phyloP scores from a whole-genome alignment of 2,888 invertebrate genomes.

The Ypsolopha sequella region DNA sequence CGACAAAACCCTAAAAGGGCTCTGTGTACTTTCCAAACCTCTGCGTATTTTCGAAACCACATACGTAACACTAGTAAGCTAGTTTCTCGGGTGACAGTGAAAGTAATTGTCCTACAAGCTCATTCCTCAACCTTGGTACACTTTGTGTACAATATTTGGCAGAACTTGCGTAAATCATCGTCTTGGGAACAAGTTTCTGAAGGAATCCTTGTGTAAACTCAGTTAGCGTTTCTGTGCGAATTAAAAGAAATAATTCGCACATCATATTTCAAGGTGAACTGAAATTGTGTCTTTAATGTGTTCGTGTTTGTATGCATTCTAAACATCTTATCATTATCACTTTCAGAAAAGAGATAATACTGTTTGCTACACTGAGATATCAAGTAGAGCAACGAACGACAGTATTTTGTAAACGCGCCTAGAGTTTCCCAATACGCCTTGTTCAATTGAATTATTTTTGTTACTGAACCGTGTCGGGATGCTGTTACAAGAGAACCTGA shows the following conservation, averaged over 20 bases:
- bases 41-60: not conserved
- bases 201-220: not conserved
- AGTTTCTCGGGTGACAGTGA: constrained; percentile 1
- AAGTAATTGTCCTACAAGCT: not conserved
- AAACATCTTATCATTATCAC: not conserved
- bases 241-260: not conserved
- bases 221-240: not conserved
- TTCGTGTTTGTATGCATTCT: no score
- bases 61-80: not conserved
- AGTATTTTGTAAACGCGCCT: not conserved
- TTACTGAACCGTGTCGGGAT: not conserved
- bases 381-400: not conserved
- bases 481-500: not conserved
- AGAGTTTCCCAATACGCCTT: not conserved
- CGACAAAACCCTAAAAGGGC: no score
- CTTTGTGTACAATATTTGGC: not conserved
- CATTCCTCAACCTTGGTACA: constrained; percentile 3
- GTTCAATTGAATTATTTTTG: not conserved
- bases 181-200: not conserved
- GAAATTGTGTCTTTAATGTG: no score
- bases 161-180: not conserved
- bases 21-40: no score
- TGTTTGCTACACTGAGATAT: not conserved
- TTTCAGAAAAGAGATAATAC: not conserved
- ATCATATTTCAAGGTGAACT: not conserved